Base-by-base conservation (phyloP, 2,113 vertebrate species). In the Mus spicilegus region DNA sequence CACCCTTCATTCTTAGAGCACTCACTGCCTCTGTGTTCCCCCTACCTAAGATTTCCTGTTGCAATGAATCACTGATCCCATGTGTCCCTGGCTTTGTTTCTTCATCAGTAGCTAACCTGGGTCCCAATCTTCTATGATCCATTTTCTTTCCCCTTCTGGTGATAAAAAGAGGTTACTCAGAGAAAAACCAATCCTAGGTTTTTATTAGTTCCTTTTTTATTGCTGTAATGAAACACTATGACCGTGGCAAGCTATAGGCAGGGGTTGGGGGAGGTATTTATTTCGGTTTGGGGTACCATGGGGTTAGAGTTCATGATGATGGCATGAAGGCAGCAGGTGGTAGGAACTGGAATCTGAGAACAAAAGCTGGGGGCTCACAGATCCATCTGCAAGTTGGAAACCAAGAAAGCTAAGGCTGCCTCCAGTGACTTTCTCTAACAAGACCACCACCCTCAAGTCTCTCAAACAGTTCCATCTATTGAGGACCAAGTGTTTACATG, bases 131-230 rank as follows among this genome's bases (percentile, higher is more conserved):
- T 42, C 51, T 67, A 11, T 61, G n/a, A 93, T 36, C 8, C 30
- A 30, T 46, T 85, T 67, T 70, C 86, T 82, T 80, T 72, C 13
- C 30, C 28, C 0, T 93, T 46, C 86, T 94, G 30, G 30, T 82
- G 51, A 96, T 94, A 94, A 69, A 94, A 95, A 91, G 36, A 86
- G 72, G 72, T 88, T 94, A 94, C 96, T 92, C 54, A 96, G 93
- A 77, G 91, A 77, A 93, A 96, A 96, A 94, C 3, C 22, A 56
- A 75, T 77, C 54, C 77, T 22, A 86, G 51, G 33, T 90, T 82
- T 85, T 85, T 85, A 85, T 85, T 85, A 85, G 58, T 46, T 85
- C 58, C 81, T 19, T 19, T 81, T 85, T 85, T 85, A 85, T 85
- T 63, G 39, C 39, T 30, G 39, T 85, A 46, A 85, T 63, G 58